Evolutionary conservation across 2,113 vertebrate genomes (phyloP).

Genomic region (Takifugu flavidus): DNA sequence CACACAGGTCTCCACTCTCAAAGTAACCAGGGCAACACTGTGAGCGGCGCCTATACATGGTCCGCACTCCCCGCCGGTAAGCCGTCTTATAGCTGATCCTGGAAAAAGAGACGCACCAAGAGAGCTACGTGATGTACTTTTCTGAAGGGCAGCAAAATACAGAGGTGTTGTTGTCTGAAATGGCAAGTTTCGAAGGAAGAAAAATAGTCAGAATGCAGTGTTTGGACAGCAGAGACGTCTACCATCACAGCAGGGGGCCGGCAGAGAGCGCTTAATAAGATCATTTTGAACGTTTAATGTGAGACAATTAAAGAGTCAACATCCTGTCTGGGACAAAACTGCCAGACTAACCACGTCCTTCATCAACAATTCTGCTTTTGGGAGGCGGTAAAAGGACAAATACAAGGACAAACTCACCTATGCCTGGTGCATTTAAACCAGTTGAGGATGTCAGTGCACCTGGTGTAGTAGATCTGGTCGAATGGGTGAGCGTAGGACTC

Average conservation of each 20-base stretch:
- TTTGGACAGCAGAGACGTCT: constrained; percentile 9
- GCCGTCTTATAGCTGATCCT: constrained; percentile 99
- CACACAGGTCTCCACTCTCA: constrained; percentile 92
- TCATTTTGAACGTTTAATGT: constrained; percentile 52
- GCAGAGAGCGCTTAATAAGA: constrained; percentile 56
- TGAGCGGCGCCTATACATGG: constrained; percentile 96
- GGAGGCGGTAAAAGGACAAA: constrained; percentile 14
- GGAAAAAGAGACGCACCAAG: constrained; percentile 54
- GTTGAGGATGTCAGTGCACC: constrained; percentile 98
- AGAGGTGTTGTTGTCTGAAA: constrained; percentile 1
- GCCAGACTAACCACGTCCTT: constrained; percentile 25
- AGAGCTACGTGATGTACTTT: constrained; percentile 31
- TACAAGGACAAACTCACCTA: constrained; percentile 74
- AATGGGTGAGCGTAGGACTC: constrained; percentile 97
- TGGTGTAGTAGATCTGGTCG: constrained; percentile 98
- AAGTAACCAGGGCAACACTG: constrained; percentile 99
- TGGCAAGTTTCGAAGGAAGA: constrained; percentile 13
- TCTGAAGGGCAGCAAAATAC: constrained; percentile 40
- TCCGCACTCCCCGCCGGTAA: constrained; percentile 91
- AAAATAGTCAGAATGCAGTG: constrained; percentile 15
- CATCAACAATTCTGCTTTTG: constrained; percentile 11
- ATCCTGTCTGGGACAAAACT: constrained; percentile 34
- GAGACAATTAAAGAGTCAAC: constrained; percentile 41
- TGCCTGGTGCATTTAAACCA: constrained; percentile 99
- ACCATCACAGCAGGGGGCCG: constrained; percentile 22